phyloP scores from a whole-genome alignment of 2,888 invertebrate species.

The Torymus tubicola region DNA sequence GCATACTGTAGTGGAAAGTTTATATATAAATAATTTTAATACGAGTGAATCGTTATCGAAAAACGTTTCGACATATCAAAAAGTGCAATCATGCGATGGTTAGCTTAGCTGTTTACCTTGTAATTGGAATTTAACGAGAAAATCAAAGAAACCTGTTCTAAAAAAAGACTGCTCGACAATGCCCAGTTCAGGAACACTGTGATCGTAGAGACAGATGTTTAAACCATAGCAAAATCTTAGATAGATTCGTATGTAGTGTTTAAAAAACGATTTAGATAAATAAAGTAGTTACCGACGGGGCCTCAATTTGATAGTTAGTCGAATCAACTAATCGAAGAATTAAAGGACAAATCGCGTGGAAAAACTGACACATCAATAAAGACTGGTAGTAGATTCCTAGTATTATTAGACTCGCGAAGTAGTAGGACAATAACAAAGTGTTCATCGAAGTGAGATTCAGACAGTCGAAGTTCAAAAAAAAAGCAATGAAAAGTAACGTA shows the following conservation, averaged over 20 bases:
- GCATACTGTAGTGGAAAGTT: slow-evolving; percentile 27
- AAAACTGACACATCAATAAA: slow-evolving; percentile 63
- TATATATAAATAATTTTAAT: slow-evolving; percentile 8
- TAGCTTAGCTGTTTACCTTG: slow-evolving; percentile 40
- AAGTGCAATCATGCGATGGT: slow-evolving; percentile 63
- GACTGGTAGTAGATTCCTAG: slow-evolving; percentile 73
- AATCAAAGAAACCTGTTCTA: slow-evolving; percentile 60
- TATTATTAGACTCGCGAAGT: slow-evolving; percentile 62
- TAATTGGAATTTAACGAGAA: slow-evolving; percentile 32
- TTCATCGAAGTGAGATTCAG: slow-evolving; percentile 61
- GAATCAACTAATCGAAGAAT: slow-evolving; percentile 59
- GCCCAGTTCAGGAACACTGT: slow-evolving; percentile 73
- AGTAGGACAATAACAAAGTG: slow-evolving; percentile 71
- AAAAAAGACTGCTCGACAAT: slow-evolving; percentile 68
- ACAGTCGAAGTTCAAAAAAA: slow-evolving; percentile 49
- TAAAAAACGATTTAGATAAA: slow-evolving; percentile 52
- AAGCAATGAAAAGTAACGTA: slow-evolving; percentile 16
- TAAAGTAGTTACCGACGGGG: slow-evolving; percentile 69
- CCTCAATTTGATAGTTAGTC: slow-evolving; percentile 68
- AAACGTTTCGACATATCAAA: slow-evolving; percentile 60
- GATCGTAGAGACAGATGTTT: slow-evolving; percentile 68
- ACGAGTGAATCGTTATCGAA: slow-evolving; percentile 6
- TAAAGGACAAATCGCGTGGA: slow-evolving; percentile 25
- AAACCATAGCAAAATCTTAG: slow-evolving; percentile 43
- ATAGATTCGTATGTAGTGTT: slow-evolving; percentile 59